Evolutionary conservation across 1,140 invertebrate genomes (phyloP), one percentile per base, ranked within the genome.

Genomic region (Zophobas morio): DNA sequence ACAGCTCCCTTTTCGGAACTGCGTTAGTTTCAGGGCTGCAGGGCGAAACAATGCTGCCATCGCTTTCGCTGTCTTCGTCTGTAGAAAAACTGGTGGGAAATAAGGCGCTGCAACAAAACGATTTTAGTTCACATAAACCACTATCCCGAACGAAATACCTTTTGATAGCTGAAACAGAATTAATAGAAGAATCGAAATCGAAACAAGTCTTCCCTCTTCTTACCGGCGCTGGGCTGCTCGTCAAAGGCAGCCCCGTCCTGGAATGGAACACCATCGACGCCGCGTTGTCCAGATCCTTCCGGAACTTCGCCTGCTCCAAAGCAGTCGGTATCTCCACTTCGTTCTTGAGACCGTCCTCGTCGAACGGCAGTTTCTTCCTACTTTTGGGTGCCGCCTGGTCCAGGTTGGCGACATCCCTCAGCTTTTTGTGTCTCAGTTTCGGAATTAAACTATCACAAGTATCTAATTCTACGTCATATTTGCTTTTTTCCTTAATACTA

Each of bases 221-320:
- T 2, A 96, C 85, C 0, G 95, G 96, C 6, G 95, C 96, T 0
- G 95, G 96, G 86, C 95, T 96, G 6, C 95, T 96, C 1, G 94
- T 95, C n/a, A 96, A 86, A 0, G 95, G 95, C 60, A 96, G 87
- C 1, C 94, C 94, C 6, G 94, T 96, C 82, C 92, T 90, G 56
- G 91, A 91, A 84, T 96, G 94, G 86, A 97, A 97, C 39, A 96
- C 92, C 92, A 96, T 94, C 0, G 92, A 94, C 0, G 95, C 92
- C 1, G 94, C 94, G 53, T 92, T 94, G 76, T 94, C 93, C 75
- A 96, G 87, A 34, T 92, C 91, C 82, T 92, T 91, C n/a, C 93
- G 87, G 82, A 96, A 96, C 72, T 91, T 88, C 54, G 92, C 92
- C 84, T 93, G 92, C 70, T 94, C 93, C 3, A 89, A 89, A 0